These are phyloP conservation scores for Harpagifer antarcticus DNA, from an alignment of 2,797 vertebrate species.

Conservation along the genomic window DNA sequence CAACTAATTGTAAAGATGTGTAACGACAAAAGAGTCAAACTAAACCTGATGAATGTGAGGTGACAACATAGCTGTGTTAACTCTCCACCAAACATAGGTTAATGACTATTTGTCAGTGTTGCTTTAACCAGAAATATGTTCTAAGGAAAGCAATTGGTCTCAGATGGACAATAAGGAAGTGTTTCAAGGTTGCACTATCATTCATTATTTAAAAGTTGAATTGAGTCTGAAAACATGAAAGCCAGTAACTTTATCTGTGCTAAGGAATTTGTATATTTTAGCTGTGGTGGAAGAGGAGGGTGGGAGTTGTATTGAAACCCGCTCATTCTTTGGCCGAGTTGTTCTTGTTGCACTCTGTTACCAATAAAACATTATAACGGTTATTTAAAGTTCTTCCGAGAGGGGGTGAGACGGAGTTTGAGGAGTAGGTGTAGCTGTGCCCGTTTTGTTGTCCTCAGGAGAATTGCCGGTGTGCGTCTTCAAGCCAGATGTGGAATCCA, in stretches of 20 bases:
- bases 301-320: conserved; percentile 36
- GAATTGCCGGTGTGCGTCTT: conserved; percentile 54
- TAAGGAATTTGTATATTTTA: conserved; percentile 54
- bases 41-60: neutral
- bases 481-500: conserved; percentile 81
- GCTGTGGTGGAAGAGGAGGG: conserved; percentile 18
- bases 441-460: conserved; percentile 65
- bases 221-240: conserved; percentile 41
- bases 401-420: conserved; percentile 28
- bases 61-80: conserved; percentile 3
- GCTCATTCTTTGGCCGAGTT: conserved; percentile 55
- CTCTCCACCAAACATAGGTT: neutral
- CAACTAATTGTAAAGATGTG: neutral
- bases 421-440: conserved; percentile 57
- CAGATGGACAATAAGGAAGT: neutral
- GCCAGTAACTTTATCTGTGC: conserved; percentile 54
- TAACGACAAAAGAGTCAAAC: neutral
- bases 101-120: conserved; percentile 48
- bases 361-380: conserved; percentile 73
- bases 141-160: conserved; percentile 29
- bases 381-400: conserved; percentile 77
- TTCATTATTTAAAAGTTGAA: conserved; percentile 32
- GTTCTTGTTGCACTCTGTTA: conserved; percentile 56
- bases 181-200: conserved; percentile 26
- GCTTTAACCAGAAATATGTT: conserved; percentile 52